Percentiles rank a stretch among this genome's conserved stretches.
These are phyloP conservation scores for Romanomermis culicivorax DNA, from an alignment of 2,888 invertebrate genomes.

Conservation along the genomic window DNA sequence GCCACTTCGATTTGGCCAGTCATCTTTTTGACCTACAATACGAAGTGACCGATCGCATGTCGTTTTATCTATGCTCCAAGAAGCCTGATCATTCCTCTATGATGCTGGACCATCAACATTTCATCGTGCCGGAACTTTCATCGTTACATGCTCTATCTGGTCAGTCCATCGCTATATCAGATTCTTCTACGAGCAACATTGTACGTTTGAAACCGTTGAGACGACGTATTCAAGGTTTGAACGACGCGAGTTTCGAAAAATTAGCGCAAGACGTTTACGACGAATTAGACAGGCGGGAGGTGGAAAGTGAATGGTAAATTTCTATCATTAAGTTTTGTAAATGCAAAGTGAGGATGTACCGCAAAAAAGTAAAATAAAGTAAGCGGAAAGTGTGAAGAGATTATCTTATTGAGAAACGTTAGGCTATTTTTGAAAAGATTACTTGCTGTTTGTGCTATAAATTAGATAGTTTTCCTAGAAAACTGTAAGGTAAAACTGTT, in stretches of 20 bases:
- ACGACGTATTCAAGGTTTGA: not conserved
- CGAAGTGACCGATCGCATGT: conserved; percentile 77
- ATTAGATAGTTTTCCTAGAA: too few relatives aligned
- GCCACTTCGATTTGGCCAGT: conserved; percentile 55
- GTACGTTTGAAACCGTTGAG: not conserved
- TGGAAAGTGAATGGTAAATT: conserved; percentile 42
- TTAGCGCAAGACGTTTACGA: conserved; percentile 91
- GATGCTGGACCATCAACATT: conserved; percentile 64
- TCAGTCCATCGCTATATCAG: not conserved
- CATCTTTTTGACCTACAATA: conserved; percentile 67
- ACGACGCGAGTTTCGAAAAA: conserved; percentile 73
- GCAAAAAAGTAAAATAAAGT: not conserved
- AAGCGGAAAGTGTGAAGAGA: too few relatives aligned
- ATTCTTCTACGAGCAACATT: not conserved
- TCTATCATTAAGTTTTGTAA: not conserved
- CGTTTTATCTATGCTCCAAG: conserved; percentile 62
- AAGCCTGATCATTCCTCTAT: conserved; percentile 39
- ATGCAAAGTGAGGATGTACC: not conserved
- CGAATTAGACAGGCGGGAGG: conserved; percentile 60
- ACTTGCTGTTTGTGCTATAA: too few relatives aligned
- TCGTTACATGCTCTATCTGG: not conserved
- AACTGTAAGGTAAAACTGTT: too few relatives aligned
- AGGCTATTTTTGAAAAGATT: too few relatives aligned
- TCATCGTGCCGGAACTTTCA: conserved; percentile 50
- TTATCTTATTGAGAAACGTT: too few relatives aligned